Percentiles rank a stretch among this genome's conserved stretches.
Evolutionary conservation across 1,140 invertebrate genomes (phyloP).

Genomic region (Monochamus saltuarius): DNA sequence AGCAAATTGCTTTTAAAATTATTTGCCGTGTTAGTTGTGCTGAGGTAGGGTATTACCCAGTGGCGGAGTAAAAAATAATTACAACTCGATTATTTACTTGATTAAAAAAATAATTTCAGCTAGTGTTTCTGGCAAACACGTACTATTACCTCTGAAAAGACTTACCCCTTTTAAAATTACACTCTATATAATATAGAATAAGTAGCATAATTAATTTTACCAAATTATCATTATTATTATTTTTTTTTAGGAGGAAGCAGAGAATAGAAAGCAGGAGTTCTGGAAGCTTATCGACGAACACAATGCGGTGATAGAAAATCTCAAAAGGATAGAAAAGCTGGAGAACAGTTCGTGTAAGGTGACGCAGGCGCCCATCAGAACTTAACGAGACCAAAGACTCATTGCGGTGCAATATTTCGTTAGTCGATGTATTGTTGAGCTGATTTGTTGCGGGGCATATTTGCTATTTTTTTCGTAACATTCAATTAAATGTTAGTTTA

Average conservation of each 20-base stretch:
- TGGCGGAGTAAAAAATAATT: too few species aligned
- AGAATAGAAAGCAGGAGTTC: conserved; percentile 43
- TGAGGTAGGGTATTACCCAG: too few species aligned
- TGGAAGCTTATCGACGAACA: conserved; percentile 48
- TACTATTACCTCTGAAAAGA: too few species aligned
- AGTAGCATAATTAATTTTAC: too few species aligned
- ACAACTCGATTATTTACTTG: too few species aligned
- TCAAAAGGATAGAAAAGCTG: conserved; percentile 45
- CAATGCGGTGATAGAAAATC: conserved; percentile 42
- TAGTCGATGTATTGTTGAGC: background rate
- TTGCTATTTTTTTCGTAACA: background rate
- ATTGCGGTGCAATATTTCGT: background rate
- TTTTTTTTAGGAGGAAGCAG: conserved; percentile 41
- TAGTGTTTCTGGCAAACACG: too few species aligned
- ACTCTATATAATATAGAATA: too few species aligned
- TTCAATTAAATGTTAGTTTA: too few species aligned
- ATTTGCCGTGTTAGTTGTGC: too few species aligned
- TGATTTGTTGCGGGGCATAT: background rate
- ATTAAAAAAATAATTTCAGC: too few species aligned
- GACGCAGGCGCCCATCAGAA: conserved; percentile 17
- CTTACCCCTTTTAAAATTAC: too few species aligned
- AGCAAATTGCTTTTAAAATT: too few species aligned
- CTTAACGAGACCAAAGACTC: background rate
- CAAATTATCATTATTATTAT: background rate
- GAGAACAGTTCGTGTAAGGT: conserved; percentile 24